Evolutionary conservation across 2,113 vertebrate species (phyloP).

Genomic region (Choloepus hoffmanni): DNA sequence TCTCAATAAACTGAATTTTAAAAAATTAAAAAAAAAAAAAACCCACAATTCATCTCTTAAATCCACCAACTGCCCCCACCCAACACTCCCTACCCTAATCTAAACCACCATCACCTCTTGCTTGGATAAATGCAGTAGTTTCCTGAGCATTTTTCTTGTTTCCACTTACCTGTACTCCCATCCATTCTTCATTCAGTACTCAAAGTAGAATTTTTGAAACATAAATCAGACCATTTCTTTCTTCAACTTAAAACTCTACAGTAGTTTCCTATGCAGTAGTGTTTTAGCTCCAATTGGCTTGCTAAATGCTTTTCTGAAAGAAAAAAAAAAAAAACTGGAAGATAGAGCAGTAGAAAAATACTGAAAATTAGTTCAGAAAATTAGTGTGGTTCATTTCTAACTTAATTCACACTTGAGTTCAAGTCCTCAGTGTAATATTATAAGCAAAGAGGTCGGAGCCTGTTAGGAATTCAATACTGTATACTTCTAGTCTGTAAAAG

Average conservation of each 20-base stretch:
- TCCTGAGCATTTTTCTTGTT: background rate
- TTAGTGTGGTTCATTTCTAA: background rate
- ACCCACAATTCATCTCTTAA: background rate
- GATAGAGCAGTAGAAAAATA: background rate
- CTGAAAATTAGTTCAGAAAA: slow-evolving; percentile 7
- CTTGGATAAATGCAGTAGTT: background rate
- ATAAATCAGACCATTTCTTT: background rate
- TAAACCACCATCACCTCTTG: background rate
- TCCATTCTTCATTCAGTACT: background rate
- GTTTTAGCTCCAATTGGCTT: slow-evolving; percentile 26
- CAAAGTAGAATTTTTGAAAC: slow-evolving; percentile 29
- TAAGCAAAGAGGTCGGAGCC: slow-evolving; percentile 1
- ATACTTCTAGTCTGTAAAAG: slow-evolving; percentile 30
- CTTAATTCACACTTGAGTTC: slow-evolving; percentile 40
- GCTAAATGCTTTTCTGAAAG: slow-evolving; percentile 22
- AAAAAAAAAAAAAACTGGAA: background rate
- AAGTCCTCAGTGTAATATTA: slow-evolving; percentile 48
- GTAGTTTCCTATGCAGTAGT: background rate
- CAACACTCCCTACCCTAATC: background rate
- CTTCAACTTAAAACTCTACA: background rate
- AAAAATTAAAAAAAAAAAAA: no score
- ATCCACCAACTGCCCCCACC: background rate
- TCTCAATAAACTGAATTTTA: no score
- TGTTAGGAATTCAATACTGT: slow-evolving; percentile 20
- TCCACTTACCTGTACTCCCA: background rate